Percentiles rank a stretch among this genome's conserved stretches.
Conservation (phyloP, 2,113 vertebrate genomes). For the Actenoides lindsayi region DNA sequence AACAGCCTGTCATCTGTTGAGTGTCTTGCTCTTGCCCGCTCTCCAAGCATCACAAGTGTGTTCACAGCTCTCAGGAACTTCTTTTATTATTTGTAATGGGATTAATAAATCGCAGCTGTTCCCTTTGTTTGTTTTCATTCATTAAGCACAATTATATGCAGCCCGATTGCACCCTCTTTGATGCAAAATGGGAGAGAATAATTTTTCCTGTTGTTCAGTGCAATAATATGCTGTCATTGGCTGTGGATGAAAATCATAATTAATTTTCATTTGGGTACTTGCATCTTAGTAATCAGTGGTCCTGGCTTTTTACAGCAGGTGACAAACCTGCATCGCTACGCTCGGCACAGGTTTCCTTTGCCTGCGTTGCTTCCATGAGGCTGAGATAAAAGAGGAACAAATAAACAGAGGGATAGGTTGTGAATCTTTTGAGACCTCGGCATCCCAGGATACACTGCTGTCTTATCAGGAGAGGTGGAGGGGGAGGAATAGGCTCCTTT, state of each 20-base stretch:
- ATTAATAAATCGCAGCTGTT: conserved; percentile 83
- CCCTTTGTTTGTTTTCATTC: conserved; percentile 79
- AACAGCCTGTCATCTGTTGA: conserved; percentile 50
- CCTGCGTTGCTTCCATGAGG: not conserved
- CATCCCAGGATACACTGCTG: not conserved
- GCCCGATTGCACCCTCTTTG: conserved; percentile 75
- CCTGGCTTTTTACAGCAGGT: conserved; percentile 64
- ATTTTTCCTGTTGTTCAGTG: conserved; percentile 74
- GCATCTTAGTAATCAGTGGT: conserved; percentile 71
- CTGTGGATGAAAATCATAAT: conserved; percentile 76
- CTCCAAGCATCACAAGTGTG: conserved; percentile 42
- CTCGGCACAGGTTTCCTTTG: conserved; percentile 4
- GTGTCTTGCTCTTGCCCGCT: not conserved
- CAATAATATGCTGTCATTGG: conserved; percentile 72
- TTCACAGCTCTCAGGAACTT: conserved; percentile 73
- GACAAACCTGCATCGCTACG: not conserved
- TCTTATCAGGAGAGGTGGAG: not conserved
- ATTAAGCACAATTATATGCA: conserved; percentile 80
- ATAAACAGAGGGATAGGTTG: not conserved
- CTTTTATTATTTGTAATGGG: conserved; percentile 75
- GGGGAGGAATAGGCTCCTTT: not conserved
- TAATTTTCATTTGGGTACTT: conserved; percentile 74
- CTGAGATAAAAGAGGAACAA: not conserved
- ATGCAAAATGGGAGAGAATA: conserved; percentile 72
- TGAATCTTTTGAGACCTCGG: not conserved